Evolutionary conservation across 2,888 invertebrate genomes (phyloP).

Genomic region (Cantharis rufa): DNA sequence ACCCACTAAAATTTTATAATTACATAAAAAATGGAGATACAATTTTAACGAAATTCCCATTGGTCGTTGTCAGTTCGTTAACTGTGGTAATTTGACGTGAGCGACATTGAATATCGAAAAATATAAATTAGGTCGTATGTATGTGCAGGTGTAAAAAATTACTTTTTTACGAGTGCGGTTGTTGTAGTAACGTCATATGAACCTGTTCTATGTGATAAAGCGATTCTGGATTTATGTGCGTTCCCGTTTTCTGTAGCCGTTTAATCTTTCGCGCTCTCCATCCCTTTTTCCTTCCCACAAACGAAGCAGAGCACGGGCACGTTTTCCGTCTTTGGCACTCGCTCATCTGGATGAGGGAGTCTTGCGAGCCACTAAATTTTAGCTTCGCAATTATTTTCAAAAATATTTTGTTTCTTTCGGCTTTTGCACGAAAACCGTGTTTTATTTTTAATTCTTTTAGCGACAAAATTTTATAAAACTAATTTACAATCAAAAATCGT

Average conservation of each 20-base stretch:
- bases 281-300: slow-evolving; percentile 26
- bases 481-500: neutral
- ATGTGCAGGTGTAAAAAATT: slow-evolving; percentile 7
- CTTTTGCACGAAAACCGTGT: neutral
- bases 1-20: neutral
- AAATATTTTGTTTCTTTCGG: neutral
- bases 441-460: neutral
- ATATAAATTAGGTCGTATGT: slow-evolving; percentile 4
- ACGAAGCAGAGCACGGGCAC: slow-evolving; percentile 22
- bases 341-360: slow-evolving; percentile 21
- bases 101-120: neutral
- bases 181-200: slow-evolving; percentile 18
- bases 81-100: neutral
- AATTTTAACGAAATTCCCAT: neutral
- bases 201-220: slow-evolving; percentile 24
- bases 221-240: slow-evolving; percentile 30
- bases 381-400: neutral
- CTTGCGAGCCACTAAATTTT: neutral
- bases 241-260: slow-evolving; percentile 27
- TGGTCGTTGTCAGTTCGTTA: neutral
- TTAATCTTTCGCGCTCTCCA: slow-evolving; percentile 31
- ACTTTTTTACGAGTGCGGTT: slow-evolving; percentile 25
- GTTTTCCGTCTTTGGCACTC: slow-evolving; percentile 28
- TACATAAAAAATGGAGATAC: neutral
- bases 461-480: neutral